These are phyloP conservation scores for Lasioglossum villosulum DNA, from an alignment of 2,888 invertebrate species.

Conservation along the genomic window DNA sequence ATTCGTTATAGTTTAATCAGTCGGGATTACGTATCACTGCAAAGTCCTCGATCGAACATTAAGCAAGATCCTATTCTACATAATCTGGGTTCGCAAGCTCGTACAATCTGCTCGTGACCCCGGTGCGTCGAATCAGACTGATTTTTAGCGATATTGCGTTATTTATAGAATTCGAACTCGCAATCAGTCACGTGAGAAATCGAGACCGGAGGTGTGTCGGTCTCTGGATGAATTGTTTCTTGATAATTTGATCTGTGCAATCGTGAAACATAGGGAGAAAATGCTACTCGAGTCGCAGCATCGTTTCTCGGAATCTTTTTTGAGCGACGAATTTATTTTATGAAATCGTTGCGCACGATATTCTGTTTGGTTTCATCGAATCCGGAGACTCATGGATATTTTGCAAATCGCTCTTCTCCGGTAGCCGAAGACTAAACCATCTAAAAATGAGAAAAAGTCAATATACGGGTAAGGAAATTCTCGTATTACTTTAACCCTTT, in stretches of 20 bases:
- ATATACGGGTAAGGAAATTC: background rate
- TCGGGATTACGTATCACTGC: background rate
- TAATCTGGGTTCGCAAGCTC: slow-evolving; percentile 34
- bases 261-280: background rate
- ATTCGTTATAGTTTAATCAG: slow-evolving; percentile 15
- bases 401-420: background rate
- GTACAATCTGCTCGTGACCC: slow-evolving; percentile 40
- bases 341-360: background rate
- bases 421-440: background rate
- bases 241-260: background rate
- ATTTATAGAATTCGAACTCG: slow-evolving; percentile 48
- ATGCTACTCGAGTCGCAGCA: background rate
- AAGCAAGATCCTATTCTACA: slow-evolving; percentile 10
- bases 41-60: slow-evolving; percentile 13
- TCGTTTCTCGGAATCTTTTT: background rate
- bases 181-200: slow-evolving; percentile 15
- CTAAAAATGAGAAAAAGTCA: background rate
- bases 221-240: background rate
- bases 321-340: background rate
- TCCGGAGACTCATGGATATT: background rate
- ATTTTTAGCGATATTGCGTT: slow-evolving; percentile 66
- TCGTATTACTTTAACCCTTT: background rate
- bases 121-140: slow-evolving; percentile 66
- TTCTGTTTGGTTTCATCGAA: background rate
- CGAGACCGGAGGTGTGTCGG: slow-evolving; percentile 14